These are phyloP conservation scores for Vannuccia rotundouncinata DNA, from an alignment of 2,888 invertebrate genomes.

Conservation along the genomic window DNA sequence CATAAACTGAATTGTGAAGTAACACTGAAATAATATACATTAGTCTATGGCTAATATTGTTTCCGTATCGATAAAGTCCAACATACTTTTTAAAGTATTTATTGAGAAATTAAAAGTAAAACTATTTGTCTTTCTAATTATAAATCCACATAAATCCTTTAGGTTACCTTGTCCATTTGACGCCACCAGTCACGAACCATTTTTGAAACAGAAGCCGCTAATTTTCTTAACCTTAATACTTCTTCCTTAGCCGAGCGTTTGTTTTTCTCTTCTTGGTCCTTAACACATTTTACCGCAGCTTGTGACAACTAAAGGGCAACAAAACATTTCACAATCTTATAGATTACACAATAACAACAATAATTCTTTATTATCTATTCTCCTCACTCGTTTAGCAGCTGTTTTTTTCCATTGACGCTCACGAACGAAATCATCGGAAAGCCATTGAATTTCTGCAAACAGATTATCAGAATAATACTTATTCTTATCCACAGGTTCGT, in stretches of 20 bases:
- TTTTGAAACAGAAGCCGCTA: constrained; percentile 82
- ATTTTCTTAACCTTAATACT: constrained; percentile 73
- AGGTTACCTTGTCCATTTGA: constrained; percentile 85
- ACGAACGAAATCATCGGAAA: constrained; percentile 91
- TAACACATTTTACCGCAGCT: constrained; percentile 33
- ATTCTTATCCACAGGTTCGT: constrained; percentile 63
- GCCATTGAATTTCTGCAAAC: constrained; percentile 96
- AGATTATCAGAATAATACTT: constrained; percentile 98
- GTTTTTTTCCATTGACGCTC: constrained; percentile 69
- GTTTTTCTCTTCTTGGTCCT: constrained; percentile 67
- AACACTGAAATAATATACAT: no score
- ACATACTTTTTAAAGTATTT: no score
- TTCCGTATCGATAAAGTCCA: no score
- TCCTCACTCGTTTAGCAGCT: constrained; percentile 31
- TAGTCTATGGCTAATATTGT: no score
- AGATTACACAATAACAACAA: neutral
- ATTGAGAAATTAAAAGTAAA: no score
- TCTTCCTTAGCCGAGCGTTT: constrained; percentile 85
- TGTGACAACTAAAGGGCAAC: constrained; percentile 31
- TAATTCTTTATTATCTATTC: neutral
- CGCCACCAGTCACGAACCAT: constrained; percentile 89
- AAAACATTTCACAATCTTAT: neutral
- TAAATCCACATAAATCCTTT: no score
- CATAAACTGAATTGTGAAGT: neutral
- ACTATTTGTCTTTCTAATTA: no score